These are phyloP conservation scores for Coilia nasus DNA, from an alignment of 2,797 vertebrate species.

Conservation along the genomic window DNA sequence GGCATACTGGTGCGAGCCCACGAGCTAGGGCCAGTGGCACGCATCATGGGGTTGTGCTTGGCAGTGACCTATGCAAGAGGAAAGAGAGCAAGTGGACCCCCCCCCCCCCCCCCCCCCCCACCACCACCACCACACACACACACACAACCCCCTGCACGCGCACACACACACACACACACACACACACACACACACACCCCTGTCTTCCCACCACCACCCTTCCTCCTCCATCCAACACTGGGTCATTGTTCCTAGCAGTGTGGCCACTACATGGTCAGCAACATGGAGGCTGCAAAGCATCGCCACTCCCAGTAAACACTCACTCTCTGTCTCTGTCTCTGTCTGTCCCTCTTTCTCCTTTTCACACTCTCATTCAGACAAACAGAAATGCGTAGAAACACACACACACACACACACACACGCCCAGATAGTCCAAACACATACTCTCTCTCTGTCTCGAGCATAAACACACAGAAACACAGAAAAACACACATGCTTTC, in stretches of 20 bases:
- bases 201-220: neutral
- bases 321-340: neutral
- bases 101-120: neutral
- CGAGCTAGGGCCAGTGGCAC: neutral
- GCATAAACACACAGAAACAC: constrained; percentile 16
- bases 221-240: constrained; percentile 38
- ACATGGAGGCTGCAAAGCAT: constrained; percentile 42
- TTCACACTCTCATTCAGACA: neutral
- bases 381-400: neutral
- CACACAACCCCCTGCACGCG: neutral
- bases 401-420: neutral
- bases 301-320: neutral
- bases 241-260: constrained; percentile 47
- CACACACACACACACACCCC: neutral
- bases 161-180: neutral
- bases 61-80: neutral
- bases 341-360: neutral
- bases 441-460: neutral
- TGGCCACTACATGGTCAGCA: constrained; percentile 47
- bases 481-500: constrained; percentile 14
- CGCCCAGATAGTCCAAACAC: neutral
- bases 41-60: constrained; percentile 28
- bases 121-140: neutral
- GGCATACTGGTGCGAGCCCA: neutral
- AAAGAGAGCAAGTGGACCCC: neutral